Conservation (phyloP, 2,888 invertebrate genomes). For the Mesodorylaimus sp. region DNA sequence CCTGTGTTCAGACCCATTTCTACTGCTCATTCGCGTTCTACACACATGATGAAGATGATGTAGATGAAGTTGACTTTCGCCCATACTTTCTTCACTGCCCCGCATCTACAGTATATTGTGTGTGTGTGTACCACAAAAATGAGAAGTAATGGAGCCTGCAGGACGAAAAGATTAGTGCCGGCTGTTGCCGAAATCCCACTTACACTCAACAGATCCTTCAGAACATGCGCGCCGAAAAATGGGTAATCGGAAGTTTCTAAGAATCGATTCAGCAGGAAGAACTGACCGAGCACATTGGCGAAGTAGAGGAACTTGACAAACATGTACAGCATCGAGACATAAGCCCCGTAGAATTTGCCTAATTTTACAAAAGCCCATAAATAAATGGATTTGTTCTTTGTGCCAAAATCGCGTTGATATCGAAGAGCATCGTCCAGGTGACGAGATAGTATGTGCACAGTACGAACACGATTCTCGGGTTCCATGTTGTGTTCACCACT, state of each 20-base stretch:
- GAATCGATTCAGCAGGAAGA: slow-evolving; percentile 36
- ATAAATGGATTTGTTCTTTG: slow-evolving; percentile 18
- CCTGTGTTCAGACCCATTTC: too few relatives aligned
- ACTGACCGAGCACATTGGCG: slow-evolving; percentile 34
- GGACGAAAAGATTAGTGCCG: neutral
- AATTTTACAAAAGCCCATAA: slow-evolving; percentile 17
- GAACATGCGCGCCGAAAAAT: slow-evolving; percentile 34
- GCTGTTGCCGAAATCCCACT: neutral
- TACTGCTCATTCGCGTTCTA: too few relatives aligned
- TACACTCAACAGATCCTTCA: slow-evolving; percentile 33
- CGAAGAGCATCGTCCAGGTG: slow-evolving; percentile 37
- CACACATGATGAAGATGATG: too few relatives aligned
- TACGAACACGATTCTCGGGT: slow-evolving; percentile 34
- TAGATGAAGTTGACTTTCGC: too few relatives aligned
- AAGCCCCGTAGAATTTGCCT: slow-evolving; percentile 36
- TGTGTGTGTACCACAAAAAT: too few relatives aligned
- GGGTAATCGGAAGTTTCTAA: slow-evolving; percentile 32
- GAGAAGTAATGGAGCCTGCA: neutral
- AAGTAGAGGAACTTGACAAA: slow-evolving; percentile 33
- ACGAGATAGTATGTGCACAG: slow-evolving; percentile 35
- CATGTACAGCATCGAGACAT: slow-evolving; percentile 33
- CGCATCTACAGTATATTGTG: too few relatives aligned
- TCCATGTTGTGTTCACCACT: slow-evolving; percentile 32
- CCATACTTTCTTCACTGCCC: too few relatives aligned
- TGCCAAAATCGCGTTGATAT: slow-evolving; percentile 27